These are phyloP conservation scores for Schizopygopsis malacanthus DNA, from an alignment of 2,797 vertebrate genomes.

Conservation along the genomic window DNA sequence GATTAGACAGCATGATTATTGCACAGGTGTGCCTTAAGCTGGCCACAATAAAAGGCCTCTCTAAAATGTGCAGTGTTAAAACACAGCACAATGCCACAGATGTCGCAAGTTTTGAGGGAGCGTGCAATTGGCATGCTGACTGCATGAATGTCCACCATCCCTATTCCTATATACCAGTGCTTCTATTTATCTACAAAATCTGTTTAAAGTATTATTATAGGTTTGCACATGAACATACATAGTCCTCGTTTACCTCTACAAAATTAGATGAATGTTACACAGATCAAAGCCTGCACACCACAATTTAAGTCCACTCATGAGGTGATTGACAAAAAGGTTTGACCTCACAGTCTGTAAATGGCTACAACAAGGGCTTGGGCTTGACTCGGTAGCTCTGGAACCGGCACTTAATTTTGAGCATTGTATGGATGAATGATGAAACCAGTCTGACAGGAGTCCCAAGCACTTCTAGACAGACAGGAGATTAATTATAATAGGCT, in stretches of 20 bases:
- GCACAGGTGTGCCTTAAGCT: too few species aligned
- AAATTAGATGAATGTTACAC: background rate
- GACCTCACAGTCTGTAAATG: background rate
- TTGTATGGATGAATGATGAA: slow-evolving; percentile 29
- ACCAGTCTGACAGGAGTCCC: slow-evolving; percentile 14
- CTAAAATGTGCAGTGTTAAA: too few species aligned
- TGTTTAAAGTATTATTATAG: background rate
- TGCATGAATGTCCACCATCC: too few species aligned
- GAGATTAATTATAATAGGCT: background rate
- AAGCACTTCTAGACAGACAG: slow-evolving; percentile 10
- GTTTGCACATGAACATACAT: background rate
- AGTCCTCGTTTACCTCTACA: background rate
- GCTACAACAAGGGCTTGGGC: background rate
- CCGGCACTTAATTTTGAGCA: slow-evolving; percentile 15
- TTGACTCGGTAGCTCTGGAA: background rate
- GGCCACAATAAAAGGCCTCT: too few species aligned
- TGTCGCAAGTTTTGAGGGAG: too few species aligned
- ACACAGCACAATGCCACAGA: too few species aligned
- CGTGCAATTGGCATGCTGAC: too few species aligned
- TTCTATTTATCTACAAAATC: background rate
- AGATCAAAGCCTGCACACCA: background rate
- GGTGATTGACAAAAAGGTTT: slow-evolving; percentile 22
- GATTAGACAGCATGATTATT: too few species aligned
- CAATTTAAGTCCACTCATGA: background rate
- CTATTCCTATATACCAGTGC: background rate